Evolutionary conservation across 2,888 invertebrate genomes (phyloP).

Genomic region (Temnothorax ravouxi): DNA sequence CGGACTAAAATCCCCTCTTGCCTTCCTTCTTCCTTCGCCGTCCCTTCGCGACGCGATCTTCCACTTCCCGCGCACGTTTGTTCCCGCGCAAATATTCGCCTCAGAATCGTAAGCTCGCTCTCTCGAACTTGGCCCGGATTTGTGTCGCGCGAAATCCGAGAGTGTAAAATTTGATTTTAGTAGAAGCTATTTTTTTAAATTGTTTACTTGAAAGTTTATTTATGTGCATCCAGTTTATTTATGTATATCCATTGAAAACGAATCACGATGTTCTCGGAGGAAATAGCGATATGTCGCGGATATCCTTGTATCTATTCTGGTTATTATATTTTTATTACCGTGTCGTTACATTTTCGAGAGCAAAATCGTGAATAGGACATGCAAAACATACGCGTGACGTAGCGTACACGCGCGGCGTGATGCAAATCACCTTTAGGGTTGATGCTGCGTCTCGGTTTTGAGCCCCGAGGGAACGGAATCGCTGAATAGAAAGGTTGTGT

Average conservation of each 20-base stretch:
- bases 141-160: background rate
- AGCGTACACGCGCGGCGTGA: slow-evolving; percentile 67
- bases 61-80: background rate
- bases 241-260: background rate
- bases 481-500: slow-evolving; percentile 63
- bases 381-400: slow-evolving; percentile 43
- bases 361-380: slow-evolving; percentile 53
- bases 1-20: slow-evolving; percentile 21
- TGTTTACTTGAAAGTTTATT: background rate
- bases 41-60: background rate
- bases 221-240: background rate
- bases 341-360: slow-evolving; percentile 55
- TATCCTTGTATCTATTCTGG: background rate
- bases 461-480: slow-evolving; percentile 67
- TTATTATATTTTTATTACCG: background rate
- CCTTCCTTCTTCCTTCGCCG: background rate
- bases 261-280: background rate
- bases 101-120: background rate
- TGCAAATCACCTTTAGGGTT: slow-evolving; percentile 74
- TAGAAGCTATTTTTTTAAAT: background rate
- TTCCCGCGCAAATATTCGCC: background rate
- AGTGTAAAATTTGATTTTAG: background rate
- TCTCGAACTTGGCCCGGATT: background rate
- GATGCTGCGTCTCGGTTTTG: slow-evolving; percentile 71
- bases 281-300: background rate